Base-by-base conservation (phyloP, 2,888 invertebrate genomes). In the Aphodius sticticus region DNA sequence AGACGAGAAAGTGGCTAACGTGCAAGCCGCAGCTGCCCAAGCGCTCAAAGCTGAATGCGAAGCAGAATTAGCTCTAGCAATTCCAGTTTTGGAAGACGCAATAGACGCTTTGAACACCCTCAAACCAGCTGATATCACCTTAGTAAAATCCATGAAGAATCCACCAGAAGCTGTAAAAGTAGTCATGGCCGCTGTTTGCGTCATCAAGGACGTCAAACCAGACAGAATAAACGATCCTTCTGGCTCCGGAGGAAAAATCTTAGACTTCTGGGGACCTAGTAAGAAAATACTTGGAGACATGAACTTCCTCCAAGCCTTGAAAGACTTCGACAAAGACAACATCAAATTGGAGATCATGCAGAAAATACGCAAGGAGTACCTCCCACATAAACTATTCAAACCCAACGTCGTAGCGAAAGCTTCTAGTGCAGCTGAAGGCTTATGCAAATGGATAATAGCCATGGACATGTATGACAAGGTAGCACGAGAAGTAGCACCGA, bases 401-500 rank as follows among this genome's bases (percentile, higher is more conserved):
- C 96, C 96, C 1, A 90, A 92, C 80, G 92, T 95, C 78, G 95
- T 96, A 78, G 95, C 95, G 14, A 96, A 96, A 89, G 97, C 97
- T 0, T 98, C 98, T 0, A 94, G 96, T 82, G 99, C 99, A 3
- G 98, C 98, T 26, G 97, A 98, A 90, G 98, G 97, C 77, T 90
- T 96, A 70, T 97, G 96, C 87, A 95, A 96, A 87, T 97, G 97
- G 97, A 95, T 97, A 77, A 92, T 95, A 82, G 97, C 97, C 0
- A 95, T 97, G 93, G 96, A 97, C 86, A 93, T 95, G 89, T 97
- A 97, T 87, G 96, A 97, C 87, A 93, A 93, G 75, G 95, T 96
- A 2, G 95, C 95, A 75, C 96, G 95, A 89, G 92, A 94, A 72
- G 95, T 96, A 9, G 96, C 95, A 9, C 97, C 97, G 0, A 97